These are phyloP conservation scores for Phylloscopus collybita DNA, from an alignment of 2,797 vertebrate genomes.

Conservation along the genomic window DNA sequence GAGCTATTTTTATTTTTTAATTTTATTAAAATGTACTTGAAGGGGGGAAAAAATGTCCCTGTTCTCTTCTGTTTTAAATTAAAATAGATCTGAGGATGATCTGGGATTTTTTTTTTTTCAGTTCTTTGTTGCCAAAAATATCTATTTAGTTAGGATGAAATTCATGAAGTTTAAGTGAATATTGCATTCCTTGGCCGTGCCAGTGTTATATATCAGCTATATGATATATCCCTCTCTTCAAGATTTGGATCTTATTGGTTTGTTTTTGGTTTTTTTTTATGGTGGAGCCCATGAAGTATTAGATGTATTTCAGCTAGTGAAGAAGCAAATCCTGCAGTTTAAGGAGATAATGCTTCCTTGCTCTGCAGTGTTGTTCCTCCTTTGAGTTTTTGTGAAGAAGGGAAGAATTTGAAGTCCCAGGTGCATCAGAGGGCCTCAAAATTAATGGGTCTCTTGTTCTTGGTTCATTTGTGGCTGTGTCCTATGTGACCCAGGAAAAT, in stretches of 20 bases:
- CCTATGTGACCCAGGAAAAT: background rate
- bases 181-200: constrained; percentile 3
- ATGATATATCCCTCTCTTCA: background rate
- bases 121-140: constrained; percentile 51
- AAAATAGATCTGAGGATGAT: constrained; percentile 30
- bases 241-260: background rate
- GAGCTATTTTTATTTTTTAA: constrained; percentile 68
- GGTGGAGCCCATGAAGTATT: background rate
- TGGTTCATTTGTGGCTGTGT: background rate
- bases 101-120: background rate
- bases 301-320: background rate
- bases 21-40: constrained; percentile 64
- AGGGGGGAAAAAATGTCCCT: background rate
- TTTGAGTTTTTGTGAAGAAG: background rate
- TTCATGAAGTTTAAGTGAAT: constrained; percentile 36
- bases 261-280: background rate
- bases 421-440: background rate
- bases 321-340: background rate
- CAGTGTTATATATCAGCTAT: background rate
- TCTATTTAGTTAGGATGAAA: constrained; percentile 28
- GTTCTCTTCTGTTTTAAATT: constrained; percentile 40
- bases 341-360: background rate
- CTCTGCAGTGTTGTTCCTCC: background rate
- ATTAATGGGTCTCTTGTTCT: background rate
- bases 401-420: background rate